Percentiles rank a stretch among this genome's conserved stretches.
These are phyloP conservation scores for Chiloscyllium plagiosum DNA, from an alignment of 2,113 vertebrate species.

Conservation along the genomic window DNA sequence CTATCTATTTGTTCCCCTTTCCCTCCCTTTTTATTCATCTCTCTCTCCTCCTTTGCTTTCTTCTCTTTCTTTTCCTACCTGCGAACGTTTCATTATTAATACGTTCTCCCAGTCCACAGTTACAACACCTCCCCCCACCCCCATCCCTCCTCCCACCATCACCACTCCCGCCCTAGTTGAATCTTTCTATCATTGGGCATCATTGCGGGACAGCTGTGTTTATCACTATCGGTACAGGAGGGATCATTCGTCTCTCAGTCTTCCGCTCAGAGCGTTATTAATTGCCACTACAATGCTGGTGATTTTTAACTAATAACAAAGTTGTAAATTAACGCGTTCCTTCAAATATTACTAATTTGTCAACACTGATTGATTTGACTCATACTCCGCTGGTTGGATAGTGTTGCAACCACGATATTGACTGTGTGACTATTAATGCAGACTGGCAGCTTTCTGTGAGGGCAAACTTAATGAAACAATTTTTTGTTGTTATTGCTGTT, in stretches of 20 bases:
- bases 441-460: neutral
- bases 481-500: neutral
- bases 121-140: slow-evolving; percentile 39
- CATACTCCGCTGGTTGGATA: slow-evolving; percentile 55
- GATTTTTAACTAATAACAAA: slow-evolving; percentile 70
- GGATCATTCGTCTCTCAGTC: neutral
- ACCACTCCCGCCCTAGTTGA: neutral
- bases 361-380: slow-evolving; percentile 63
- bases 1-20: slow-evolving; percentile 44
- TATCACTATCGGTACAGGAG: slow-evolving; percentile 26
- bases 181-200: slow-evolving; percentile 29
- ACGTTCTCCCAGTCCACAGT: slow-evolving; percentile 46
- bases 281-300: slow-evolving; percentile 61
- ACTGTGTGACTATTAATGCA: neutral
- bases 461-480: slow-evolving; percentile 2
- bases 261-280: slow-evolving; percentile 60
- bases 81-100: slow-evolving; percentile 39
- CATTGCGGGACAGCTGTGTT: slow-evolving; percentile 18
- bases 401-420: slow-evolving; percentile 41
- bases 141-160: neutral
- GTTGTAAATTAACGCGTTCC: slow-evolving; percentile 66
- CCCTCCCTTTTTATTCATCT: slow-evolving; percentile 44
- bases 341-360: slow-evolving; percentile 66
- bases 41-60: neutral
- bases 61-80: slow-evolving; percentile 1